These are phyloP conservation scores for Cotesia chilonis DNA, from an alignment of 1,140 invertebrate species.

Conservation along the genomic window DNA sequence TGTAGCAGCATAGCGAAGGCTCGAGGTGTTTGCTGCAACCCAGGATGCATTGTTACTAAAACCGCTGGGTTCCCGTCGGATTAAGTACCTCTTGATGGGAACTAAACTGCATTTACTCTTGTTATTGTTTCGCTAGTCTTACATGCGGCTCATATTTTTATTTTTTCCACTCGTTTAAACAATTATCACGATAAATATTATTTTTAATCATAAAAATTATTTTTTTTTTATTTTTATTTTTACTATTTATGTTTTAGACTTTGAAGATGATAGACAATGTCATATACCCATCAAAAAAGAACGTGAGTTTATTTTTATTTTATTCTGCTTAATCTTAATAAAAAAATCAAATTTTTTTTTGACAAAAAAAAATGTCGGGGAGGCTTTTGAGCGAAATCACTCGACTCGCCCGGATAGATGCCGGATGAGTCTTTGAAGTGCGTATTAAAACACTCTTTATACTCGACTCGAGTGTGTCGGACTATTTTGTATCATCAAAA, in stretches of 20 bases:
- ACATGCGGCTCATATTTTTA: too few relatives aligned
- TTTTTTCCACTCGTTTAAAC: too few relatives aligned
- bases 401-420: conserved; percentile 30
- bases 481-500: conserved; percentile 43
- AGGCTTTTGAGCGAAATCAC: conserved; percentile 6
- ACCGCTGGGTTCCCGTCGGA: conserved; percentile 41
- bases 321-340: conserved; percentile 33
- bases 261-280: conserved; percentile 49
- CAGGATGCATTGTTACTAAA: conserved; percentile 30
- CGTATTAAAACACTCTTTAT: conserved; percentile 12
- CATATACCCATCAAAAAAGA: conserved; percentile 53
- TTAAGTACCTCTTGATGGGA: conserved; percentile 63
- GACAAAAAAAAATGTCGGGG: too few relatives aligned
- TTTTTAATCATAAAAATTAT: not conserved
- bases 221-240: conserved; percentile 44
- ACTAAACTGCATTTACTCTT: conserved; percentile 47
- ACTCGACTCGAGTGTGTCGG: conserved; percentile 16
- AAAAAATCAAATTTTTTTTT: too few relatives aligned
- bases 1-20: not conserved
- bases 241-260: conserved; percentile 59
- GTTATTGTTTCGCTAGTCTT: not conserved
- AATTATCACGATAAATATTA: not conserved
- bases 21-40: conserved; percentile 28
- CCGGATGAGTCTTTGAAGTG: conserved; percentile 48
- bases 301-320: conserved; percentile 55